A percentile compares a stretch with the other conserved stretches of the same genome.
Evolutionary conservation across 2,113 vertebrate species (phyloP).

Genomic region (Tilapia sparmanii): DNA sequence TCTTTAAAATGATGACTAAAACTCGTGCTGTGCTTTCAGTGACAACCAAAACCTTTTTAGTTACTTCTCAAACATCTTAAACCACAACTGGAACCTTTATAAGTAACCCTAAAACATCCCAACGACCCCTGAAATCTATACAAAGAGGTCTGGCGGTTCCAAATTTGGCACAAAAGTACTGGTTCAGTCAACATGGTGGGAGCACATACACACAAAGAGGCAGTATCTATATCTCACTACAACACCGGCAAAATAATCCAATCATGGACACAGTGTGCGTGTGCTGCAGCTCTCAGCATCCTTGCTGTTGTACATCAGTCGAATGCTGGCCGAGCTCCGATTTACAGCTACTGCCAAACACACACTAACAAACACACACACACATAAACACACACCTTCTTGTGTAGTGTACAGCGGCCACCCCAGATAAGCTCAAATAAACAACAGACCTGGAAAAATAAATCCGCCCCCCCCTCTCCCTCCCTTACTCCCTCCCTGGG

Average conservation of each 20-base stretch:
- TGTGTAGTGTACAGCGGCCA: conserved; percentile 43
- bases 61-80: neutral
- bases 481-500: conserved; percentile 11
- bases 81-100: neutral
- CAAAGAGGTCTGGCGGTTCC: neutral
- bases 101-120: neutral
- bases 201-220: neutral
- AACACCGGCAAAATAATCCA: conserved; percentile 27
- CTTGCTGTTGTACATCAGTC: conserved; percentile 48
- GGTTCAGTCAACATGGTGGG: neutral
- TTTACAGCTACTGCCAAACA: conserved; percentile 45
- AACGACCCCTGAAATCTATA: neutral
- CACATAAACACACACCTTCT: conserved; percentile 8
- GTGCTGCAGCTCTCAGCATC: conserved; percentile 31
- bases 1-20: neutral
- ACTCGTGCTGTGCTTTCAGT: neutral
- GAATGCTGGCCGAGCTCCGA: conserved; percentile 37
- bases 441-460: conserved; percentile 62
- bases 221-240: neutral
- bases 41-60: neutral
- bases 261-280: conserved; percentile 4
- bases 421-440: conserved; percentile 64
- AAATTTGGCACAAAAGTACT: neutral
- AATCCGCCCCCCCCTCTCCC: conserved; percentile 23
- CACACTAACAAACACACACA: neutral